phyloP scores from a whole-genome alignment of 53 echinoderm and acorn worm genomes.

The Mesocentrotus franciscanus region DNA sequence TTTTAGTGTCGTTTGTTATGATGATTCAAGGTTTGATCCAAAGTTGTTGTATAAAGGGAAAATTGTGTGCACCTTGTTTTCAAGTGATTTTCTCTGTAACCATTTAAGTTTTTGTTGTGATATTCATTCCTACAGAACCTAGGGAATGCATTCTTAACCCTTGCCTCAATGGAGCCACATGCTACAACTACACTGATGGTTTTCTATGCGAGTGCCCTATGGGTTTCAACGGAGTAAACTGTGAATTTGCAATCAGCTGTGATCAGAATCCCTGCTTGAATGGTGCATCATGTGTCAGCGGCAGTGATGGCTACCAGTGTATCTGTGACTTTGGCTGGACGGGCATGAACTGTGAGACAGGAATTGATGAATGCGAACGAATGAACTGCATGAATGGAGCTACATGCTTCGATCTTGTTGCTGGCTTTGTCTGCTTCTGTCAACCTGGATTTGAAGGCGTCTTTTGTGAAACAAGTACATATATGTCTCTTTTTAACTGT shows the following conservation, averaged over 20 bases:
- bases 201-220: slow-evolving; percentile 51
- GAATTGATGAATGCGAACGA: background rate
- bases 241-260: slow-evolving; percentile 70
- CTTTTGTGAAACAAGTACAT: slow-evolving; percentile 70
- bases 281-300: slow-evolving; percentile 68
- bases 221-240: slow-evolving; percentile 66
- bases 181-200: slow-evolving; percentile 62
- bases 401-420: slow-evolving; percentile 67
- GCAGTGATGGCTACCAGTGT: slow-evolving; percentile 15
- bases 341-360: slow-evolving; percentile 49
- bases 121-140: slow-evolving; percentile 41
- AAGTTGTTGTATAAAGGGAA: background rate
- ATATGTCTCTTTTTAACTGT: background rate
- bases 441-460: slow-evolving; percentile 55
- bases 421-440: slow-evolving; percentile 68
- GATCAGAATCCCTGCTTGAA: slow-evolving; percentile 79
- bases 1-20: background rate
- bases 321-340: slow-evolving; percentile 44
- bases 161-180: slow-evolving; percentile 70
- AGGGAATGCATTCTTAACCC: slow-evolving; percentile 68
- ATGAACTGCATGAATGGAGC: slow-evolving; percentile 79
- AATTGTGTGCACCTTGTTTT: background rate
- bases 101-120: background rate
- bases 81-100: background rate
- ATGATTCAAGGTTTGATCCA: background rate